Evolutionary conservation across 2,888 invertebrate species (phyloP).

Genomic region (Athripsodes cinereus): DNA sequence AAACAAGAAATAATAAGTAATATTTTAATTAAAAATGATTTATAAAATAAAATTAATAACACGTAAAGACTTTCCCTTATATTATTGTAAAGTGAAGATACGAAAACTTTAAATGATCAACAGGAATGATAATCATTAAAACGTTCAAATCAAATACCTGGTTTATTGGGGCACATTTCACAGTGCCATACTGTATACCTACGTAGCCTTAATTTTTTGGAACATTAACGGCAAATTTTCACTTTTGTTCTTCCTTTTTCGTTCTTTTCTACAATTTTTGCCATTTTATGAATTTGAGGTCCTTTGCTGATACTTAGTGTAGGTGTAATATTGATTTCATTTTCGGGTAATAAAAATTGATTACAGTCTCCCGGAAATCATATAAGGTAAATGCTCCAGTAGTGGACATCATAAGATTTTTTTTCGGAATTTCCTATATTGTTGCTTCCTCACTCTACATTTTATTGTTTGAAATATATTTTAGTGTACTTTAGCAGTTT

Average conservation of each 20-base stretch:
- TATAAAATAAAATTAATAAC: background rate
- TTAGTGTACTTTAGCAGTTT: background rate
- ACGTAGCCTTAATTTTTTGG: background rate
- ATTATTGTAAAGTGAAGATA: background rate
- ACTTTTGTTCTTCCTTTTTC: background rate
- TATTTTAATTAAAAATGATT: background rate
- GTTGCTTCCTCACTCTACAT: background rate
- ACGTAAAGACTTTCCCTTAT: background rate
- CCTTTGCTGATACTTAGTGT: background rate
- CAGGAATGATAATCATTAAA: background rate
- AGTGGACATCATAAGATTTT: too few species aligned
- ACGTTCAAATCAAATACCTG: conserved; percentile 2
- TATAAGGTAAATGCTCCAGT: background rate
- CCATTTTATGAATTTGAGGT: background rate
- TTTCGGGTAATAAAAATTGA: background rate
- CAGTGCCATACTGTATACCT: background rate
- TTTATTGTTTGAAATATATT: background rate
- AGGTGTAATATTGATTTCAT: background rate
- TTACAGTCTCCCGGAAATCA: background rate
- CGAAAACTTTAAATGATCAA: background rate
- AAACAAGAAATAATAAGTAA: background rate
- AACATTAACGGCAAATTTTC: background rate
- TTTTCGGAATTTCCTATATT: too few species aligned
- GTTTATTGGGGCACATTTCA: background rate
- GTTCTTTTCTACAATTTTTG: conserved; percentile 5